Percentiles rank a stretch among this genome's conserved stretches.
These are phyloP conservation scores for Mionectes olivaceus DNA, from an alignment of 2,797 vertebrate species.

Conservation along the genomic window DNA sequence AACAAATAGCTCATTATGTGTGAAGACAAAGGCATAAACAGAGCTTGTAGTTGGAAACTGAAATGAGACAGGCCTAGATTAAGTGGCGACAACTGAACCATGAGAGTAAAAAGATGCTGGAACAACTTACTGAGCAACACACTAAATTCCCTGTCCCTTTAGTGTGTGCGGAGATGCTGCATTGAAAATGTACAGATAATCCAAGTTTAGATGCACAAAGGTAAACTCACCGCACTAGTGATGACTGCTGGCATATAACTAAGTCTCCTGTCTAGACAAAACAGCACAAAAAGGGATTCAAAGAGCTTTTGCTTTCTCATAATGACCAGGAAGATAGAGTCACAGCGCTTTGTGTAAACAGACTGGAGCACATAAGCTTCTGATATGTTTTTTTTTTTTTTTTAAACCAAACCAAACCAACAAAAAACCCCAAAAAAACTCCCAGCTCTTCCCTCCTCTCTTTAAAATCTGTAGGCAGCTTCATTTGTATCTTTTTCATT, in stretches of 20 bases:
- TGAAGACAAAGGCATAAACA: conserved; percentile 47
- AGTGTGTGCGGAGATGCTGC: not conserved
- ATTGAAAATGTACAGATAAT: not conserved
- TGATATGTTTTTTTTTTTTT: not conserved
- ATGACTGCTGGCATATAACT: not conserved
- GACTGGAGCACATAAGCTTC: not conserved
- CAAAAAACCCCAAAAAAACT: no score
- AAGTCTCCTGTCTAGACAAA: not conserved
- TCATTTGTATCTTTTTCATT: conserved; percentile 27
- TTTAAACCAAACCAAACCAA: not conserved
- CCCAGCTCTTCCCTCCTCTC: not conserved
- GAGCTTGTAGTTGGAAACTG: conserved; percentile 10
- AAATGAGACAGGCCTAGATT: conserved; percentile 34
- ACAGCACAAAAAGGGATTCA: not conserved
- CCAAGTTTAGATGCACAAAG: not conserved
- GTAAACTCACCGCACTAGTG: not conserved
- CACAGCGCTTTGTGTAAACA: not conserved
- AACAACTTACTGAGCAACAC: not conserved
- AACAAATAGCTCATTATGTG: conserved; percentile 36
- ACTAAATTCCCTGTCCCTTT: not conserved
- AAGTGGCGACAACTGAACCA: not conserved
- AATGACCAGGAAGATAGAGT: not conserved
- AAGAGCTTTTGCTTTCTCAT: not conserved
- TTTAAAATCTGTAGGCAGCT: not conserved
- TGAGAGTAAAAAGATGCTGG: not conserved